Evolutionary conservation across 2,113 vertebrate species (phyloP), one percentile per base, ranked within the genome.

Genomic region (Pedetes capensis): DNA sequence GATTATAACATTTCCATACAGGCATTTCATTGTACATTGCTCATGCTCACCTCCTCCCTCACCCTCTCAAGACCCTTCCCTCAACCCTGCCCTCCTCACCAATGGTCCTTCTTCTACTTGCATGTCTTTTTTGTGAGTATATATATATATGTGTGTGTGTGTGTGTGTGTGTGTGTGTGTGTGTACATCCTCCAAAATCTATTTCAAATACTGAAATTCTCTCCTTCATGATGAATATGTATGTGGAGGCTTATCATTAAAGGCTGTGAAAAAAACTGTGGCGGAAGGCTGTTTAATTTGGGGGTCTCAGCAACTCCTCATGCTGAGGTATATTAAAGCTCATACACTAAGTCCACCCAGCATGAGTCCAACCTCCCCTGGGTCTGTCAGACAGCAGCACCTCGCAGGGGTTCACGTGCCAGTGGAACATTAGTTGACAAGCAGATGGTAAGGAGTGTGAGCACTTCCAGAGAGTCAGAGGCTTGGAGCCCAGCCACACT

Each of bases 191-290:
- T n/a, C n/a, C n/a, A 85, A 93, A 89, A 88, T 72, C 32, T 59
- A 71, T 93, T 96, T 93, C 61, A 96, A 94, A 94, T 94, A 91
- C 82, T 94, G 78, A 95, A 92, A 74, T 72, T 74, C 29, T 92
- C 39, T 86, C 37, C 44, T 80, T 94, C 55, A 22, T 69, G 39
- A 89, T 93, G 68, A 92, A 95, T 88, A 74, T 94, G 39, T 61
- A 91, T 78, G 74, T 82, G 57, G 44, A 94, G 49, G 69, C 87
- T 16, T 83, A 61, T 93, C 91, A 87, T n/a, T 80, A 93, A 75
- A 81, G 44, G 86, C 81, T 93, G 42, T 75, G 55, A 79, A 90
- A 96, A 79, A 90, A 96, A 96, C 49, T 93, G 44, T 89, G 63
- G 87, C 72, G 47, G n/a, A 66, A 84, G 39, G 12, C 51, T 79